Evolutionary conservation across 2,113 vertebrate species (phyloP).

Genomic region (Bambusicola thoracicus): DNA sequence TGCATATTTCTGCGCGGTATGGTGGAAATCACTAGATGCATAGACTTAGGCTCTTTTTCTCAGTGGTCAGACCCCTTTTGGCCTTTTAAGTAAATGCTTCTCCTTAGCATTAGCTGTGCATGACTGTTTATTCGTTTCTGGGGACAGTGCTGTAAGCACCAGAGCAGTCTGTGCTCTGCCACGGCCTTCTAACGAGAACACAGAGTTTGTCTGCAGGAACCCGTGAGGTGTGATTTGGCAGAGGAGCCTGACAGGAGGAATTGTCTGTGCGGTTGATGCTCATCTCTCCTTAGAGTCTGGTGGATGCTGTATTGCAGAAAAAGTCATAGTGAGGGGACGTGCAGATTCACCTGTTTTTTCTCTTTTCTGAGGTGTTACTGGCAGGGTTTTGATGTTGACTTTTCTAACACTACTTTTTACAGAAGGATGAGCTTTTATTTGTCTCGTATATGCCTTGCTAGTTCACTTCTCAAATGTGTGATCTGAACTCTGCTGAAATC

Average conservation of each 20-base stretch:
- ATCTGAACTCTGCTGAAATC: background rate
- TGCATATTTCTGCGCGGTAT: background rate
- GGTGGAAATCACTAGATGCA: background rate
- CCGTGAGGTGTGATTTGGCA: conserved; percentile 1
- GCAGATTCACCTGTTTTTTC: background rate
- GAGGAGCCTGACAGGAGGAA: conserved; percentile 29
- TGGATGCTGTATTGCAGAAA: conserved; percentile 6
- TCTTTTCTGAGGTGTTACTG: background rate
- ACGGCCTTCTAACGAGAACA: background rate
- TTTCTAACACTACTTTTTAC: background rate
- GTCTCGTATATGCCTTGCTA: background rate
- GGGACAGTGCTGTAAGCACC: background rate
- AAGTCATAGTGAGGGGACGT: background rate
- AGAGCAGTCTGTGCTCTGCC: background rate
- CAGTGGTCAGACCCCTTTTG: background rate
- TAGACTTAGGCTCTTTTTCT: background rate
- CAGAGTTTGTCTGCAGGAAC: conserved; percentile 20
- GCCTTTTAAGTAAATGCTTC: conserved; percentile 4
- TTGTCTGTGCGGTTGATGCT: conserved; percentile 23
- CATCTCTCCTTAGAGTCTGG: background rate
- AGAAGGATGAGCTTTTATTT: background rate
- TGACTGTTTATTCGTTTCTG: conserved; percentile 5
- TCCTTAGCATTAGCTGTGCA: background rate
- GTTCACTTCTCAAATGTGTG: background rate
- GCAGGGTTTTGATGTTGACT: background rate